Percentiles rank a stretch among this genome's conserved stretches.
phyloP scores from a whole-genome alignment of 2,797 vertebrate species.

The Salmo trutta region DNA sequence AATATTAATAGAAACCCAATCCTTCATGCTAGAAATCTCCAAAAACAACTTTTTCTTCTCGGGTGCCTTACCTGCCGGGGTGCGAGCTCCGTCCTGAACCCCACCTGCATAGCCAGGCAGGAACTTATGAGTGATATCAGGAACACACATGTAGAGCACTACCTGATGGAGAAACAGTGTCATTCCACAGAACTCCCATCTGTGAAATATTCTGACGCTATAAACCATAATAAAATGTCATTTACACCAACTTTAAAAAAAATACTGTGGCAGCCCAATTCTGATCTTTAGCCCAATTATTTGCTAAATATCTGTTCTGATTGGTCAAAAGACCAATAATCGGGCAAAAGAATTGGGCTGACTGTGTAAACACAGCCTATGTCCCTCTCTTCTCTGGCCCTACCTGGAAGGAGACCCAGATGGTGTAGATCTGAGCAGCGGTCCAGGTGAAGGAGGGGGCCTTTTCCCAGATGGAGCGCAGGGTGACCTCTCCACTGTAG shows the following conservation, averaged over 20 bases:
- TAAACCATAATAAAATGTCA: no score
- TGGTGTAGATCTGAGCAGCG: constrained; percentile 82
- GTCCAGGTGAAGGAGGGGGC: constrained; percentile 77
- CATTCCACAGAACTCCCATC: not conserved
- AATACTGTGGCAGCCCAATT: no score
- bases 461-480: constrained; percentile 85
- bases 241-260: no score
- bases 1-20: not conserved
- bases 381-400: no score
- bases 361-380: no score
- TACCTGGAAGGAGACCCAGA: constrained; percentile 94
- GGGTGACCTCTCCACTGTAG: constrained; percentile 63
- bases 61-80: constrained; percentile 84
- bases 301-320: no score
- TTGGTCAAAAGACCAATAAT: no score
- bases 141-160: constrained; percentile 81
- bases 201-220: no score
- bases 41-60: not conserved
- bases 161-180: constrained; percentile 67
- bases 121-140: constrained; percentile 87
- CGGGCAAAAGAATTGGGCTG: no score
- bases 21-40: not conserved
- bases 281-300: no score
- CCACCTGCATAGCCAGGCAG: constrained; percentile 90
- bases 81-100: constrained; percentile 88